Evolutionary conservation across 2,113 vertebrate species (phyloP).

Genomic region (Xiphophorus maculatus): DNA sequence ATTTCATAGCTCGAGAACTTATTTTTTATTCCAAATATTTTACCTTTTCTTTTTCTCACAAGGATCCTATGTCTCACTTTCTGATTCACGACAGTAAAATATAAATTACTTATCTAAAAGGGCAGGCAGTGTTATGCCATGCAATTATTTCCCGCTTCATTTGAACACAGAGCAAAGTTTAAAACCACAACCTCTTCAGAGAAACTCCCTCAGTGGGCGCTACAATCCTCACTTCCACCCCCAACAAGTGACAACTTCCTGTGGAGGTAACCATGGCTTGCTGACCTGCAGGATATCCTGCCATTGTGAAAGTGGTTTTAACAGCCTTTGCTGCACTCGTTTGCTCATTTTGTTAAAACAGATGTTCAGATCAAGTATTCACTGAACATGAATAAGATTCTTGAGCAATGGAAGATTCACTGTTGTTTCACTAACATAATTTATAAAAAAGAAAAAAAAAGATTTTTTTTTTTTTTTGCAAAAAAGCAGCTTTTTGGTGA

Average conservation of each 20-base stretch:
- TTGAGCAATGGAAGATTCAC: conserved; percentile 34
- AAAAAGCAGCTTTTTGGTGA: conserved; percentile 7
- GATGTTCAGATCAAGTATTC: conserved; percentile 14
- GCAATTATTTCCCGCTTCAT: conserved; percentile 31
- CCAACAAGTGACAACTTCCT: conserved; percentile 78
- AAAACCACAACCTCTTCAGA: conserved; percentile 44
- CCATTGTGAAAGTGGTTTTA: conserved; percentile 77
- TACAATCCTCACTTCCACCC: conserved; percentile 77
- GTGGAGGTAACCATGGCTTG: conserved; percentile 65
- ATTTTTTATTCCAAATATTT: not conserved
- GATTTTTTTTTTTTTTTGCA: not conserved
- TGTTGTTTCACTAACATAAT: not conserved
- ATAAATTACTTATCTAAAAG: not conserved
- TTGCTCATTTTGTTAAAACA: conserved; percentile 31
- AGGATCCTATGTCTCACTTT: no score
- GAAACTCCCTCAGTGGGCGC: conserved; percentile 43
- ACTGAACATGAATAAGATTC: conserved; percentile 24
- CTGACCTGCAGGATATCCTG: conserved; percentile 81
- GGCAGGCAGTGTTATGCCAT: not conserved
- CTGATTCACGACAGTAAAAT: not conserved
- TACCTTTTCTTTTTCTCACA: not conserved
- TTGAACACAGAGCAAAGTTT: conserved; percentile 8
- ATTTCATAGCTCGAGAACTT: not conserved
- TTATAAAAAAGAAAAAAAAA: not conserved
- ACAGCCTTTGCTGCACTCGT: conserved; percentile 60